These are phyloP conservation scores for Fundulus diaphanus DNA, from an alignment of 2,797 vertebrate species.

Conservation along the genomic window DNA sequence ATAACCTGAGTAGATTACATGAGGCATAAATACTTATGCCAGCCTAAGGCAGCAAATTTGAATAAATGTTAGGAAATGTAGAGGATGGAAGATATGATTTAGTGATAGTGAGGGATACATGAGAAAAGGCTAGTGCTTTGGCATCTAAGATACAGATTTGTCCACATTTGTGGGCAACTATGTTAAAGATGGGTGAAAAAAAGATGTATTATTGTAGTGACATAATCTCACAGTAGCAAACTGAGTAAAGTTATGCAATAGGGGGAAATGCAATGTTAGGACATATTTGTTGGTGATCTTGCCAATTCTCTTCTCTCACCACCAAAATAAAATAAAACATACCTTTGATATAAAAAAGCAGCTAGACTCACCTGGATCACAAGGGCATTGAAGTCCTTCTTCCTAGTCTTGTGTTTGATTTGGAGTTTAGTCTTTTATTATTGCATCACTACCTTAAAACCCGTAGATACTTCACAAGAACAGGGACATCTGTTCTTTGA, in stretches of 20 bases:
- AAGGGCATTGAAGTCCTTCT: not conserved
- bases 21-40: conserved; percentile 16
- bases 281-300: not conserved
- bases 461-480: too few relatives aligned
- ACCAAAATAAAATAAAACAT: not conserved
- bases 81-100: not conserved
- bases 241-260: too few relatives aligned
- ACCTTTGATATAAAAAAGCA: not conserved
- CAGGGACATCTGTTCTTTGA: not conserved
- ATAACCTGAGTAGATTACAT: conserved; percentile 57
- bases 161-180: not conserved
- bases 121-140: not conserved
- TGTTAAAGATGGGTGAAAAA: not conserved
- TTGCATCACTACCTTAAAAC: not conserved
- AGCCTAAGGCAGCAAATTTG: conserved; percentile 4
- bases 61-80: conserved; percentile 9
- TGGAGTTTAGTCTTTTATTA: not conserved
- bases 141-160: not conserved
- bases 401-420: not conserved
- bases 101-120: not conserved
- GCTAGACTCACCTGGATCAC: not conserved
- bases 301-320: not conserved
- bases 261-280: too few relatives aligned
- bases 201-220: too few relatives aligned
- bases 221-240: too few relatives aligned